phyloP scores from a whole-genome alignment of 2,113 vertebrate species.

The Nestor notabilis region DNA sequence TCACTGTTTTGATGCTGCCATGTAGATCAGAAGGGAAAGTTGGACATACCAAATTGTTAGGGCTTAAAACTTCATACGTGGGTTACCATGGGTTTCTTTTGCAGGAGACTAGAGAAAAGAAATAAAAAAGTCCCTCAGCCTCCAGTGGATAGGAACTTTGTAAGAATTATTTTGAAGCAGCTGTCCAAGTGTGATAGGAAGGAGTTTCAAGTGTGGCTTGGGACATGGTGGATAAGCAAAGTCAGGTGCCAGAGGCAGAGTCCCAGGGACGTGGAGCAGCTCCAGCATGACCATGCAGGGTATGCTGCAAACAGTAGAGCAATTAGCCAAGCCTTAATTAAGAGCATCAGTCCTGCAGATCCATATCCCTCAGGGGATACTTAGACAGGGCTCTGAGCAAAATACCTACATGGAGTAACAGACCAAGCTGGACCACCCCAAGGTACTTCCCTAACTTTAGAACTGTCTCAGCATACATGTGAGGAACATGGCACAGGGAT shows the following conservation, averaged over 20 bases:
- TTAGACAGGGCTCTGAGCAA: not conserved
- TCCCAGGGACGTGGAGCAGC: not conserved
- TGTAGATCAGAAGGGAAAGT: not conserved
- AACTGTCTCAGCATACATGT: accelerated
- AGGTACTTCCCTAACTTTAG: not conserved
- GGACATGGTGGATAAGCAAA: not conserved
- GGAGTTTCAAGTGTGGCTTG: not conserved
- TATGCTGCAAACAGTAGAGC: not conserved
- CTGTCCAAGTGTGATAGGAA: not conserved
- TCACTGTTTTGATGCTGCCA: accelerated
- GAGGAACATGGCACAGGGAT: not conserved
- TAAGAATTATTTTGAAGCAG: not conserved
- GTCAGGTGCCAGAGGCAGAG: not conserved
- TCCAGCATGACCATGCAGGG: not conserved
- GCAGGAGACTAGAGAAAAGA: not conserved
- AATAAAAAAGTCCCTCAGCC: not conserved
- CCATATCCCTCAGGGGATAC: not conserved
- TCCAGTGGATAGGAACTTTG: not conserved
- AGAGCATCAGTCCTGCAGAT: not conserved
- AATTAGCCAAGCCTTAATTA: not conserved
- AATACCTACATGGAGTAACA: not conserved
- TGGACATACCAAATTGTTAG: not conserved
- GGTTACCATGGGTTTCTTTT: not conserved
- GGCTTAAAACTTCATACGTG: accelerated
- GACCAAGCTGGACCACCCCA: not conserved